These are phyloP conservation scores for Bombus waltoni DNA, from an alignment of 1,140 invertebrate species.

Conservation along the genomic window DNA sequence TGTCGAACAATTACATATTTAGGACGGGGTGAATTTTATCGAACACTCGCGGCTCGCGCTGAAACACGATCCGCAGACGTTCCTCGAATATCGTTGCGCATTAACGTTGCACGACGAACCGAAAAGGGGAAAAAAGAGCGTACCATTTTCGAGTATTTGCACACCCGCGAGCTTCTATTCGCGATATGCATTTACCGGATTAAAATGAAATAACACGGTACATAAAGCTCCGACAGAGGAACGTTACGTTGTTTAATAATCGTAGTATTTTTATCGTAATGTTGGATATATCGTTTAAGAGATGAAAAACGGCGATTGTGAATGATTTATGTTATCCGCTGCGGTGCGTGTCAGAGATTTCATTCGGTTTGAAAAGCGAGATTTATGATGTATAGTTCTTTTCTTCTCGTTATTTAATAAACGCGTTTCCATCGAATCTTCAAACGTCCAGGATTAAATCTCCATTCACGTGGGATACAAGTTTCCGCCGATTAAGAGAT, in stretches of 20 bases:
- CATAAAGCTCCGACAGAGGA: neutral
- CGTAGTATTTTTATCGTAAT: too few relatives aligned
- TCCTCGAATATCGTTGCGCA: neutral
- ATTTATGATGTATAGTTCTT: neutral
- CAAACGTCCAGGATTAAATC: too few relatives aligned
- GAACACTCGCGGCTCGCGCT: neutral
- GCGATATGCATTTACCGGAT: too few relatives aligned
- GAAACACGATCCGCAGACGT: neutral
- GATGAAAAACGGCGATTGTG: neutral
- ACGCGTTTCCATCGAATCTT: neutral
- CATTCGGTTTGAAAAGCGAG: neutral
- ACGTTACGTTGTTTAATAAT: neutral
- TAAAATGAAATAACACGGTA: too few relatives aligned
- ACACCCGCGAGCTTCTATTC: neutral
- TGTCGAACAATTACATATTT: constrained; percentile 17
- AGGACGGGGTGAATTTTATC: neutral
- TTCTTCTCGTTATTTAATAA: neutral
- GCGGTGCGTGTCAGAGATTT: neutral
- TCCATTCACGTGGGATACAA: too few relatives aligned
- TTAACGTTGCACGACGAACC: neutral
- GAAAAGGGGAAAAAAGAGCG: too few relatives aligned
- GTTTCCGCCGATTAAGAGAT: too few relatives aligned
- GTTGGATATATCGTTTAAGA: neutral
- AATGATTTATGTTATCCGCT: neutral
- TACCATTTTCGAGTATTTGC: neutral